A percentile compares a stretch with the other conserved stretches of the same genome.
Conservation (phyloP, 2,888 invertebrate species). For the Meiosimyza platycephala region DNA sequence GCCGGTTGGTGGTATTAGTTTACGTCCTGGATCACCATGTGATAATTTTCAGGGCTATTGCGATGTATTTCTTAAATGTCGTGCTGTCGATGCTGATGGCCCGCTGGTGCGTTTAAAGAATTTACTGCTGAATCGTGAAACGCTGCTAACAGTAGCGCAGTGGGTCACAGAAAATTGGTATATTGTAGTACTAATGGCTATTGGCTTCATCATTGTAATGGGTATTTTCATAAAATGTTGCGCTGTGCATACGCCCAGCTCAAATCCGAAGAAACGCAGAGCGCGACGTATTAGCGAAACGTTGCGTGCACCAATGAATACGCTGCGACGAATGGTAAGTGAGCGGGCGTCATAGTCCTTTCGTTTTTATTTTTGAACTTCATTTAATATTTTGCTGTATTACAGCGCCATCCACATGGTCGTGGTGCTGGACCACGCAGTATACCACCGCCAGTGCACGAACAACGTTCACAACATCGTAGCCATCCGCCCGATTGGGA, state of each 20-base stretch:
- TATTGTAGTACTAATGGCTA: conserved; percentile 91
- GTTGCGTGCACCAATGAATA: conserved; percentile 89
- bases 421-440: conserved; percentile 66
- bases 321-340: conserved; percentile 85
- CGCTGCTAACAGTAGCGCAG: conserved; percentile 86
- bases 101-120: conserved; percentile 97
- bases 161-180: conserved; percentile 98
- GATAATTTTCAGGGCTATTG: conserved; percentile 99
- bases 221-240: conserved; percentile 99
- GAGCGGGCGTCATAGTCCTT: too few relatives aligned
- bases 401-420: conserved; percentile 67
- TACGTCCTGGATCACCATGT: conserved; percentile 96
- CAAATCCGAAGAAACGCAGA: conserved; percentile 97
- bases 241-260: conserved; percentile 99
- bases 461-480: conserved; percentile 57
- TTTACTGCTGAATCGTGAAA: conserved; percentile 90
- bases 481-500: conserved; percentile 64
- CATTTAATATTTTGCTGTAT: background rate
- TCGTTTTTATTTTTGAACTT: background rate
- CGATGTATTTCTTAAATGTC: conserved; percentile 98
- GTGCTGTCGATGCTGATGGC: conserved; percentile 98
- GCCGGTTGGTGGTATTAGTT: conserved; percentile 83
- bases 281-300: conserved; percentile 94
- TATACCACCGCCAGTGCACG: conserved; percentile 70
- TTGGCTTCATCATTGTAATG: conserved; percentile 94